Percentiles rank a stretch among this genome's conserved stretches.
phyloP scores from a whole-genome alignment of 2,113 vertebrate species.

The Podilymbus podiceps region DNA sequence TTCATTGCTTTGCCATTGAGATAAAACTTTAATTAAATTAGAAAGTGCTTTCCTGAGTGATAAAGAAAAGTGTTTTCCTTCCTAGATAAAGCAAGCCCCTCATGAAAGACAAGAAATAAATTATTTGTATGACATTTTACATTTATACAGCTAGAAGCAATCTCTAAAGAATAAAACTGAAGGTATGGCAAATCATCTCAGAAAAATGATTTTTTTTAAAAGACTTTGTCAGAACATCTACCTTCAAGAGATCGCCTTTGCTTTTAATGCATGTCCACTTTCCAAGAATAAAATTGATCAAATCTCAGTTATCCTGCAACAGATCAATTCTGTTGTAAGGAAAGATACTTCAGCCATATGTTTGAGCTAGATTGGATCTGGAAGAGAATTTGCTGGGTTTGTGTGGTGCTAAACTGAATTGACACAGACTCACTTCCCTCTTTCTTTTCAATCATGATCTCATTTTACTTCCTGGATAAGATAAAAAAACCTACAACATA shows the following conservation, averaged over 20 bases:
- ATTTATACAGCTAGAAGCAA: neutral
- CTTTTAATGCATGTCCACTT: neutral
- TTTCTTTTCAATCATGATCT: neutral
- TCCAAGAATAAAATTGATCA: neutral
- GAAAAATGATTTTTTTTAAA: neutral
- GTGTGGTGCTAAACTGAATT: neutral
- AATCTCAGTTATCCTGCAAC: neutral
- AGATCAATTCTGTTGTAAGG: neutral
- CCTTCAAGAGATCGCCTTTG: neutral
- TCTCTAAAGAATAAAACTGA: neutral
- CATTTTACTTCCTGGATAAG: neutral
- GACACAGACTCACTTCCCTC: neutral
- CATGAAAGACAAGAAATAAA: neutral
- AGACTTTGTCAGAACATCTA: neutral
- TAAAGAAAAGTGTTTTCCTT: too few relatives aligned
- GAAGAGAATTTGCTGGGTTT: neutral
- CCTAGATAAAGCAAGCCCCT: neutral
- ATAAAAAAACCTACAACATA: neutral
- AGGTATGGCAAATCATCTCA: neutral
- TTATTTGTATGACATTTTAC: neutral
- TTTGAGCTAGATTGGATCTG: neutral
- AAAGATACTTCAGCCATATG: neutral
- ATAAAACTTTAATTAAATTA: neutral
- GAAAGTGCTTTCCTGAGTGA: neutral
- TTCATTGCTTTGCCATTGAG: neutral